These are phyloP conservation scores for Lamellibrachia luymesi DNA, from an alignment of 1,140 invertebrate species.

Conservation along the genomic window DNA sequence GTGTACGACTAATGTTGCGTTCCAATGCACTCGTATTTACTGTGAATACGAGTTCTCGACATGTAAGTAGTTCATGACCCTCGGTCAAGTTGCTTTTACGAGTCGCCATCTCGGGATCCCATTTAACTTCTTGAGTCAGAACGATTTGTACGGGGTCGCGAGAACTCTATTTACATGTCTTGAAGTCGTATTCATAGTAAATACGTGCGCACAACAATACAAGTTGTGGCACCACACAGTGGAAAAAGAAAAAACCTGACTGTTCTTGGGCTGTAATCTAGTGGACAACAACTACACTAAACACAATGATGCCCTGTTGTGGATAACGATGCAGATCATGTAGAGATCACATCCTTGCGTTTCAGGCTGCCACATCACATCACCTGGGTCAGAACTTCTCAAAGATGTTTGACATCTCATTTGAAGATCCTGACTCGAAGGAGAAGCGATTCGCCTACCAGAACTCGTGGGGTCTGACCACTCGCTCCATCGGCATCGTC, in stretches of 20 bases:
- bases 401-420: constrained; percentile 98
- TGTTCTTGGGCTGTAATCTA: not conserved
- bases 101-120: too few relatives aligned
- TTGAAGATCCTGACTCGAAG: constrained; percentile 89
- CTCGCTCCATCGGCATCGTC: constrained; percentile 92
- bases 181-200: too few relatives aligned
- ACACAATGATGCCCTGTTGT: not conserved
- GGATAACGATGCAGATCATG: not conserved
- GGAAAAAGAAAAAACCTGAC: not conserved
- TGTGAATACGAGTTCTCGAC: too few relatives aligned
- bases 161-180: too few relatives aligned
- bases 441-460: constrained; percentile 86
- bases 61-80: too few relatives aligned
- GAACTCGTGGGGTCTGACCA: constrained; percentile 98
- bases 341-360: not conserved
- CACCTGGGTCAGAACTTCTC: constrained; percentile 98
- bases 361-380: constrained; percentile 90
- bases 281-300: not conserved
- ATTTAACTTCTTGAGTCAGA: too few relatives aligned
- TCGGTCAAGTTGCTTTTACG: too few relatives aligned
- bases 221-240: not conserved
- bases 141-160: too few relatives aligned
- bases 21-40: too few relatives aligned
- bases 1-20: not conserved
- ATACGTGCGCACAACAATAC: too few relatives aligned